These are phyloP conservation scores for Miltochrista miniata DNA, from an alignment of 2,888 invertebrate genomes.

Conservation along the genomic window DNA sequence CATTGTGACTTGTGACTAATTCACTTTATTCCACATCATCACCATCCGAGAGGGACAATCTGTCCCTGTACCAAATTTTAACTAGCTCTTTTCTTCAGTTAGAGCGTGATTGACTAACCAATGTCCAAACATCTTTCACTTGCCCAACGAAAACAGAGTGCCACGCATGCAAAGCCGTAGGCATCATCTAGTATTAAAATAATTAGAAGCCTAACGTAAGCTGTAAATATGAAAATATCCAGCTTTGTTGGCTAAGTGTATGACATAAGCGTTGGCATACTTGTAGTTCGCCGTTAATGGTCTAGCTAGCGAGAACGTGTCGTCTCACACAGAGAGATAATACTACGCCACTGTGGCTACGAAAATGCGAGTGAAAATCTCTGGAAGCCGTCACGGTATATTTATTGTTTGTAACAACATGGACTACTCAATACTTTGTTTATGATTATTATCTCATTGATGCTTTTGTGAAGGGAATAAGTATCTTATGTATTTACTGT, in stretches of 20 bases:
- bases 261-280: slow-evolving; percentile 41
- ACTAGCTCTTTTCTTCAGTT: too few relatives aligned
- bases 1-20: too few relatives aligned
- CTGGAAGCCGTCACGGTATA: slow-evolving; percentile 21
- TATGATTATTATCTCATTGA: too few relatives aligned
- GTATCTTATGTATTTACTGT: too few relatives aligned
- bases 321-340: slow-evolving; percentile 24
- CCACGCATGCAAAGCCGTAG: too few relatives aligned
- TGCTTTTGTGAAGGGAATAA: too few relatives aligned
- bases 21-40: too few relatives aligned
- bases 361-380: slow-evolving; percentile 36
- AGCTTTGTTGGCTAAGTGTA: slow-evolving; percentile 25
- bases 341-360: slow-evolving; percentile 32
- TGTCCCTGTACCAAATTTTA: too few relatives aligned
- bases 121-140: too few relatives aligned
- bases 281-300: slow-evolving; percentile 51
- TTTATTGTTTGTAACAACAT: slow-evolving; percentile 3
- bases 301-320: slow-evolving; percentile 39
- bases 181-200: neutral
- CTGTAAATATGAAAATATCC: slow-evolving; percentile 11
- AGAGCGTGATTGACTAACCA: too few relatives aligned
- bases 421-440: neutral
- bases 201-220: slow-evolving; percentile 1
- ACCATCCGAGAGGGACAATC: too few relatives aligned
- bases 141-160: too few relatives aligned